These are phyloP conservation scores for Parazoanthus atlanticus DNA, from an alignment of 92 coral and sea anemone genomes.

Conservation along the genomic window DNA sequence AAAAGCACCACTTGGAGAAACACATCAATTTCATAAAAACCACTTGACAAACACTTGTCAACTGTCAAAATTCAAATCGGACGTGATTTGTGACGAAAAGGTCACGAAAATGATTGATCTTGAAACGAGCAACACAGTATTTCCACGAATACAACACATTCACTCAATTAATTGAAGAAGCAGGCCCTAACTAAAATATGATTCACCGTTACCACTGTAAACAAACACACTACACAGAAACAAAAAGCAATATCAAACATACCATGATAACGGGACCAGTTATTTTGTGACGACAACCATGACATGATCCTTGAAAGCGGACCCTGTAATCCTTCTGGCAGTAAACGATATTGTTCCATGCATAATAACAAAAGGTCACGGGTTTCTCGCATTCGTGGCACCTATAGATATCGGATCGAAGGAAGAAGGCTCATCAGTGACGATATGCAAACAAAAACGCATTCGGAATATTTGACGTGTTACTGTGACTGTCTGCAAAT, in stretches of 20 bases:
- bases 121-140: background rate
- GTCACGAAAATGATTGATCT: background rate
- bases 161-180: background rate
- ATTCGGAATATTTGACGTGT: background rate
- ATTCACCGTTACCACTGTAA: background rate
- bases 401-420: conserved; percentile 54
- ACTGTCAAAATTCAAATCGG: background rate
- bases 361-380: conserved; percentile 65
- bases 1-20: background rate
- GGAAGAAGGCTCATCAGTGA: background rate
- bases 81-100: background rate
- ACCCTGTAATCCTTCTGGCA: conserved; percentile 85
- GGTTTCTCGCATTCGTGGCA: conserved; percentile 78
- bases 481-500: background rate
- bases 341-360: conserved; percentile 72
- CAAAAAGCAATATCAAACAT: conserved; percentile 1
- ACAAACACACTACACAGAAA: background rate
- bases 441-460: background rate
- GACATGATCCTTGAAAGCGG: conserved; percentile 74
- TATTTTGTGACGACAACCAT: conserved; percentile 76
- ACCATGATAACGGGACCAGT: conserved; percentile 93
- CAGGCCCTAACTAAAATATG: background rate
- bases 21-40: background rate
- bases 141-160: background rate
- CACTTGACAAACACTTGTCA: conserved; percentile 28